Base-by-base conservation (phyloP, 2,797 vertebrate genomes). In the Aythya fuligula region DNA sequence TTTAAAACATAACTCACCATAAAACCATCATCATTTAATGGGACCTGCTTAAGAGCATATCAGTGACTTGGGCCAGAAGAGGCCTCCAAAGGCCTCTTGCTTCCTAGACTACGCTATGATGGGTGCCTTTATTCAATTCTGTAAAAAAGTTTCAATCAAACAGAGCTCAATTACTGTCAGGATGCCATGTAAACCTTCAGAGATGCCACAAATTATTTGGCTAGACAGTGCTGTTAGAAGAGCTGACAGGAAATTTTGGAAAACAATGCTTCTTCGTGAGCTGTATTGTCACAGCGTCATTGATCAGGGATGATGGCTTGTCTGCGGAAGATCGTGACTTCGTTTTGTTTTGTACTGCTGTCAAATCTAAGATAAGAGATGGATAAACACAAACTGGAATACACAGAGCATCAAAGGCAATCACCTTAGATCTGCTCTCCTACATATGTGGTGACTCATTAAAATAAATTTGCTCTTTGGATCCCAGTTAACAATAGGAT, bases 321-420 rank as follows among this genome's bases (percentile, higher is more conserved):
- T 66, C 85, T 94, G 71, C 38, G 71, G 47, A 94, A 94, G 43
- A 94, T 79, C 60, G 60, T 20, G 43, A 30, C 45, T 20, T 28
- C 73, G 38, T 82, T 95, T 79, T 94, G 85, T 87, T 93, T 89
- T 82, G 56, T 79, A 56, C 5, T 70, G 71, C 84, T 90, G 60
- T 58, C 60, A 71, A 81, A 92, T 75, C 80, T 60, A 92, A 90
- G 84, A 85, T 75, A 89, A 86, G 56, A 94, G 69, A 94, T 30
- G n/a, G 84, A 92, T 84, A 89, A 87, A 62, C 67, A 90, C 54
- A 51, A 91, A 94, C 13, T 78, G 39, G 83, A 94, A 93, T 64
- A 87, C 87, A 65, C 89, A 92, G 77, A 73, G 78, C n/a, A 89
- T 56, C 65, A 64, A 65, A 89, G 61, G 65, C 81, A 74, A 71